Percentiles rank a stretch among this genome's conserved stretches.
Evolutionary conservation across 2,888 invertebrate genomes (phyloP).

Genomic region (Psylliodes chrysocephalus): DNA sequence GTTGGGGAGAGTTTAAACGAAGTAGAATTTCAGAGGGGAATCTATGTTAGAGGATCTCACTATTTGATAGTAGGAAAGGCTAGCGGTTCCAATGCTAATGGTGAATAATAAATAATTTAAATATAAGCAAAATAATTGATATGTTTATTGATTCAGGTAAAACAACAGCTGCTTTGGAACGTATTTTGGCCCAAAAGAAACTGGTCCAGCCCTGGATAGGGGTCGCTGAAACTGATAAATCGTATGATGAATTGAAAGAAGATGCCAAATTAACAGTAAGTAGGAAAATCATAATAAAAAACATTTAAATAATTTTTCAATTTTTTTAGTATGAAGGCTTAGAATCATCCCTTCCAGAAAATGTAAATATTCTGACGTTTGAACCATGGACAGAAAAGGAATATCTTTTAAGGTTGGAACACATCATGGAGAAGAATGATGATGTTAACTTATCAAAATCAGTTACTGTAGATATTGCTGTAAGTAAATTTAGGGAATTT

Average conservation of each 20-base stretch:
- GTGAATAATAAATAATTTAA: no score
- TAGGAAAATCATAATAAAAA: no score
- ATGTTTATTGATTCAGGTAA: constrained; percentile 11
- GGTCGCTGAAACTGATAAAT: constrained; percentile 19
- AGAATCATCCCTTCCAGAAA: constrained; percentile 66
- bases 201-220: constrained; percentile 69
- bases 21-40: constrained; percentile 71
- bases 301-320: no score
- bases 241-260: constrained; percentile 9
- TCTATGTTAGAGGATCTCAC: constrained; percentile 72
- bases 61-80: constrained; percentile 39
- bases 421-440: constrained; percentile 67
- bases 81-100: constrained; percentile 10
- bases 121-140: no score
- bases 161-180: constrained; percentile 59
- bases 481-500: constrained; percentile 31
- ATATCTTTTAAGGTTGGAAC: constrained; percentile 69
- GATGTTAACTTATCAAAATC: constrained; percentile 61
- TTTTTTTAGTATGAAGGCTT: no score
- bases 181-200: constrained; percentile 65
- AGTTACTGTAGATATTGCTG: constrained; percentile 66
- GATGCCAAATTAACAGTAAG: constrained; percentile 4
- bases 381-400: constrained; percentile 68
- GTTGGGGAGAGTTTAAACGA: constrained; percentile 92
- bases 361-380: constrained; percentile 69